A percentile compares a stretch with the other conserved stretches of the same genome.
phyloP scores from a whole-genome alignment of 1,140 invertebrate genomes.

The Drosophila sturtevanti region DNA sequence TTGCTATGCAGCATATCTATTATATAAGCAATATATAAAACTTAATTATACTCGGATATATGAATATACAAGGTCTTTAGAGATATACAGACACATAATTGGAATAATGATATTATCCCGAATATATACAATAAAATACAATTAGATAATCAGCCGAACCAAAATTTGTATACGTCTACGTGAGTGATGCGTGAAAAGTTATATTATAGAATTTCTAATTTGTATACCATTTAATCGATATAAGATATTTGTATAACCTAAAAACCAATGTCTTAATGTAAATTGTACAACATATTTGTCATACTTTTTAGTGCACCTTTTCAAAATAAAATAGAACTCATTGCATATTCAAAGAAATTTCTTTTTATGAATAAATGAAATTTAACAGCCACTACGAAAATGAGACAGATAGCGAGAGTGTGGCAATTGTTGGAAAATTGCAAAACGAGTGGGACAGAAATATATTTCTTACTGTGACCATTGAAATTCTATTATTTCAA shows the following conservation, averaged over 20 bases:
- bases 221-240: background rate
- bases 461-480: background rate
- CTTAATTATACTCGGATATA: slow-evolving; percentile 18
- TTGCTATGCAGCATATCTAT: slow-evolving; percentile 49
- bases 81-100: slow-evolving; percentile 2
- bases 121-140: slow-evolving; percentile 1
- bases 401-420: background rate
- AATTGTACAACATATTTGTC: slow-evolving; percentile 6
- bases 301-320: slow-evolving; percentile 13
- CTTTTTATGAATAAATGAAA: background rate
- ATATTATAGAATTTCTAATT: slow-evolving; percentile 9
- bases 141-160: slow-evolving; percentile 25
- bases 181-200: background rate
- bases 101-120: slow-evolving; percentile 8
- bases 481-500: too few species aligned
- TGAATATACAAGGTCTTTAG: background rate
- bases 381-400: background rate
- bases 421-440: too few species aligned
- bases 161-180: slow-evolving; percentile 47
- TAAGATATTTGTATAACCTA: slow-evolving; percentile 1
- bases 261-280: background rate
- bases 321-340: background rate
- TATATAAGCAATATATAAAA: slow-evolving; percentile 28
- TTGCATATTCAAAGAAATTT: background rate
- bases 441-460: background rate